Evolutionary conservation across 2,888 invertebrate genomes (phyloP).

Genomic region (Cephus nigrinus): DNA sequence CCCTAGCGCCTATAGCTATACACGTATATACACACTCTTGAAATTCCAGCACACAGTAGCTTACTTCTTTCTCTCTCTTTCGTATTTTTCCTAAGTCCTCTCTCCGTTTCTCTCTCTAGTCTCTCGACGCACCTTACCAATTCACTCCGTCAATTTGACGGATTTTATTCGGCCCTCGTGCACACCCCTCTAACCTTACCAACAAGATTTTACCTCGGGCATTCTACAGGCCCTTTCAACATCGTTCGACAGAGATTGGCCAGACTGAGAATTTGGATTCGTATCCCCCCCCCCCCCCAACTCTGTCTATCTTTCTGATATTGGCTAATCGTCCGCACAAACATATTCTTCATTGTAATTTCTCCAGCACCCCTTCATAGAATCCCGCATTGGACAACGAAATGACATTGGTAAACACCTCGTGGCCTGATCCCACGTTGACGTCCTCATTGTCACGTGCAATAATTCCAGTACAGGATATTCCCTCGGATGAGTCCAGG

Average conservation of each 20-base stretch:
- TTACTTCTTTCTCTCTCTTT: background rate
- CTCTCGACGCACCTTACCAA: slow-evolving; percentile 34
- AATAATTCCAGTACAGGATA: slow-evolving; percentile 19
- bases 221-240: background rate
- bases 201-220: background rate
- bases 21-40: background rate
- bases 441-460: background rate
- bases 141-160: slow-evolving; percentile 46
- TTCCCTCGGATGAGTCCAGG: slow-evolving; percentile 29
- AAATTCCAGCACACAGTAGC: background rate
- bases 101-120: slow-evolving; percentile 29
- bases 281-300: background rate
- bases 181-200: slow-evolving; percentile 20
- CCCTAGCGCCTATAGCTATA: background rate
- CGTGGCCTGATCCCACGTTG: background rate
- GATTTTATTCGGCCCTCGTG: slow-evolving; percentile 42
- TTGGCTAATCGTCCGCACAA: background rate
- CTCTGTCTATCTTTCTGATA: background rate
- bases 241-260: background rate
- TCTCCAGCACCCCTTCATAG: background rate
- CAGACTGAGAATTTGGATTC: background rate
- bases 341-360: background rate
- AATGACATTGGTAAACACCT: background rate
- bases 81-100: background rate
- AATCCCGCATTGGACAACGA: background rate